Conservation (phyloP, 2,888 invertebrate genomes). For the Microplitis deprimator region DNA sequence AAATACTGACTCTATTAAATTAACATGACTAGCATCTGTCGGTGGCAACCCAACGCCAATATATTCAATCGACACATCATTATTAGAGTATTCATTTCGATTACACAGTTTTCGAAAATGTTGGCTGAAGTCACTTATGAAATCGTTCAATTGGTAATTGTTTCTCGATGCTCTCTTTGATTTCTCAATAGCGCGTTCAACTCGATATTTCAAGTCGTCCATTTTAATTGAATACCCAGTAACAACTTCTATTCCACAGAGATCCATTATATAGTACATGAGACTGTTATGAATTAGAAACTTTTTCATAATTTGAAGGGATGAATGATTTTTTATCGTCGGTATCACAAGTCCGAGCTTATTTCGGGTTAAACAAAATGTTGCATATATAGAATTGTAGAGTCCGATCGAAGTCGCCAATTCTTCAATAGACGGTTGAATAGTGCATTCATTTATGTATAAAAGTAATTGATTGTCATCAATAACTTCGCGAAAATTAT, state of each 20-base stretch:
- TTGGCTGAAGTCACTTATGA: not conserved
- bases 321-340: not conserved
- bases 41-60: not conserved
- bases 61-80: conserved; percentile 1
- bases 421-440: conserved; percentile 9
- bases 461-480: conserved; percentile 5
- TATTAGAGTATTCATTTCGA: not conserved
- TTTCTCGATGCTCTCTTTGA: not conserved
- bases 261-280: not conserved
- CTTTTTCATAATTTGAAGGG: not conserved
- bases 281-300: conserved; percentile 5
- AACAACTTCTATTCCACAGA: not conserved
- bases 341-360: not conserved
- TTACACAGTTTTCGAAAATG: not conserved
- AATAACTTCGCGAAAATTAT: conserved; percentile 5
- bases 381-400: not conserved
- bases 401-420: conserved; percentile 4
- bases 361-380: not conserved
- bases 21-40: not conserved
- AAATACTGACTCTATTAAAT: not conserved
- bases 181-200: not conserved
- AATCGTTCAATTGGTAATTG: conserved; percentile 4
- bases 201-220: not conserved
- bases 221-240: conserved; percentile 7
- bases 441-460: conserved; percentile 7